phyloP scores from a whole-genome alignment of 2,797 vertebrate species.

The Cyprinella venusta region DNA sequence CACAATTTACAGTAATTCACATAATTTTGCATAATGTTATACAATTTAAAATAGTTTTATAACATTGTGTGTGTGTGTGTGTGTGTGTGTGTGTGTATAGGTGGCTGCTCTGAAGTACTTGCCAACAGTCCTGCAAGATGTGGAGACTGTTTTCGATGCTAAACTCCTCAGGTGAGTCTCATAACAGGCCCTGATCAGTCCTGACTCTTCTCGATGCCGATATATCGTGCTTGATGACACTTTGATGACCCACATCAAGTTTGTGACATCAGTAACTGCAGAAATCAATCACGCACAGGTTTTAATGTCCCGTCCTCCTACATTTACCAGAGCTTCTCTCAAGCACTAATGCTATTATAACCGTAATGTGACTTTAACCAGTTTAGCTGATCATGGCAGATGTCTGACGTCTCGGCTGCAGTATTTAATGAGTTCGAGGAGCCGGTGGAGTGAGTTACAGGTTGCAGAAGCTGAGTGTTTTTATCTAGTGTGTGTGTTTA shows the following conservation, averaged over 20 bases:
- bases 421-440: conserved; percentile 21
- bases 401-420: neutral
- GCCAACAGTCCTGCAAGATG: conserved; percentile 93
- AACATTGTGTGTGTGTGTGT: conserved; percentile 11
- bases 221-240: neutral
- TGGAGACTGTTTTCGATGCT: conserved; percentile 94
- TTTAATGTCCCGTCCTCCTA: neutral
- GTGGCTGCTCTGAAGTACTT: conserved; percentile 97
- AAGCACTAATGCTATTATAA: neutral
- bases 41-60: neutral
- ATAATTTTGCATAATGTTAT: neutral
- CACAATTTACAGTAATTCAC: too few relatives aligned
- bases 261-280: neutral
- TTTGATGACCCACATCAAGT: neutral
- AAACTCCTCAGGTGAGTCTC: conserved; percentile 89
- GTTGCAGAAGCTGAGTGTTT: neutral
- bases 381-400: conserved; percentile 12
- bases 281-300: neutral
- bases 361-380: conserved; percentile 4
- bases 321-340: neutral
- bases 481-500: conserved; percentile 5
- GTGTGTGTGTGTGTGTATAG: conserved; percentile 67
- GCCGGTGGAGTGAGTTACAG: neutral
- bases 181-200: neutral
- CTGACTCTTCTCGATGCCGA: neutral